These are phyloP conservation scores for Semotilus atromaculatus DNA, from an alignment of 2,797 vertebrate genomes.

Conservation along the genomic window DNA sequence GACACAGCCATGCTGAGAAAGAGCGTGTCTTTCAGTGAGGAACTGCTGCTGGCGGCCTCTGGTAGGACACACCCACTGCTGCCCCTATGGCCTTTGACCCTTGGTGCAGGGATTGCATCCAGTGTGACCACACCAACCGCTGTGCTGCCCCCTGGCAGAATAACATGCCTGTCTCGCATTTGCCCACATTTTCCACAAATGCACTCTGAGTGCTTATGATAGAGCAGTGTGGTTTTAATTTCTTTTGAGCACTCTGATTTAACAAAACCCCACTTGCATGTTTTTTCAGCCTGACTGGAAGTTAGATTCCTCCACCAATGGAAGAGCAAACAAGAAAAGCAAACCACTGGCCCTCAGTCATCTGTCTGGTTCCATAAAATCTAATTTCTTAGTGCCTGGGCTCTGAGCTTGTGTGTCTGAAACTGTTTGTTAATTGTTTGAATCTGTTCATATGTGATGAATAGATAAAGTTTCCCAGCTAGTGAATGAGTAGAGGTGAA, in stretches of 20 bases:
- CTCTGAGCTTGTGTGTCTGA: constrained; percentile 19
- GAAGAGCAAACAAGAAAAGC: not conserved
- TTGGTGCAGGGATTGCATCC: constrained; percentile 44
- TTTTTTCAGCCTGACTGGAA: not conserved
- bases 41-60: constrained; percentile 93
- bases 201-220: not conserved
- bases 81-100: not conserved
- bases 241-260: constrained; percentile 47
- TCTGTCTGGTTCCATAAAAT: not conserved
- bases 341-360: not conserved
- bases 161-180: not conserved
- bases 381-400: not conserved
- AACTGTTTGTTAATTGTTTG: constrained; percentile 6
- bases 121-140: constrained; percentile 23
- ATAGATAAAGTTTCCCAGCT: not conserved
- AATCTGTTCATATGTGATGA: constrained; percentile 1
- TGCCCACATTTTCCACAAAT: not conserved
- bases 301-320: constrained; percentile 2
- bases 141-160: constrained; percentile 3
- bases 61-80: constrained; percentile 89
- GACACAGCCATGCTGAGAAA: constrained; percentile 93
- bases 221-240: constrained; percentile 28
- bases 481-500: not conserved
- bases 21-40: constrained; percentile 96
- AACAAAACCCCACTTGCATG: constrained; percentile 34